Base-by-base conservation (phyloP, 1,140 invertebrate genomes). In the Meloidogyne exigua region DNA sequence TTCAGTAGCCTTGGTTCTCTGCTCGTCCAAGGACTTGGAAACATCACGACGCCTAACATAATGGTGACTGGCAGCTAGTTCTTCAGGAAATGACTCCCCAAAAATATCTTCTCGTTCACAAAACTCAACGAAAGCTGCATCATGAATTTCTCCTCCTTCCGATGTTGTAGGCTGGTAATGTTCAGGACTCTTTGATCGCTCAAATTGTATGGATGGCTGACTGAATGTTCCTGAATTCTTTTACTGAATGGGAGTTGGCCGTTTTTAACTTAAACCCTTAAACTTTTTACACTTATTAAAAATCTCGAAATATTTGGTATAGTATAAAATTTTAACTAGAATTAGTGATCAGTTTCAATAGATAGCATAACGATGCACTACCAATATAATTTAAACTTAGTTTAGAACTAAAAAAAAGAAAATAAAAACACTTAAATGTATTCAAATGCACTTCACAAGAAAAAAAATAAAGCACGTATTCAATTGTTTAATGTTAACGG, bases 21-120 rank as follows among this genome's bases (percentile, higher is more conserved):
- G 69, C 2, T 81, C 79, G 13, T 80, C 79, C 26, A 80, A 23
- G 2, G 77, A 79, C n/a, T 62, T 28, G 1, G 78, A 79, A 18
- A 62, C 63, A 39, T 42, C 81, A 32, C 79, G 28, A 23, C 39
- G 63, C 11, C 68, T 67, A 32, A 25, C 49, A 36, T 64, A 62
- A 15, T 13, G 21, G 25, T 39, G 21, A 7, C 13, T 49, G 21
- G 13, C 69, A 65, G 25, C 79, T 28, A 21, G 36, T 57, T 68
- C 80, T 57, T 68, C 80, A 39, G 82, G 80, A 62, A 81, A 32
- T 21, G 68, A 79, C 21, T 81, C 82, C 12, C 71, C 68, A 44
- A 84, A 83, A 18, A 81, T 79, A 66, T 81, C 80, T 39, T 83
- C 81, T 11, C 81, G 80, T 65, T 80, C 80, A 36, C 76, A 67